These are phyloP conservation scores for Lycaena phlaeas DNA, from an alignment of 2,888 invertebrate genomes.

Conservation along the genomic window DNA sequence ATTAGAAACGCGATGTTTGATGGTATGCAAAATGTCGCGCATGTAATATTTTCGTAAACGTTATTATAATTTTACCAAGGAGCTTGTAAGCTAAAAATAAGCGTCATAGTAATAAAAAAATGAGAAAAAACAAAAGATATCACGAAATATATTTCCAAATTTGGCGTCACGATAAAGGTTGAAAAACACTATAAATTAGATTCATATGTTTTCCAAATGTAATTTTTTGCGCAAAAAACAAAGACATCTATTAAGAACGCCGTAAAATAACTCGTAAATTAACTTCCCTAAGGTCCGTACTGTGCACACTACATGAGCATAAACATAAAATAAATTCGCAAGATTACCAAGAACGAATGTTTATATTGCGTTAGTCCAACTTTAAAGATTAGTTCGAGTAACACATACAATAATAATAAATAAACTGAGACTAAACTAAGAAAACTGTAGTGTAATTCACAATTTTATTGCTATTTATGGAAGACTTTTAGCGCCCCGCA, in stretches of 20 bases:
- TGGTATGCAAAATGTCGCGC: too few relatives aligned
- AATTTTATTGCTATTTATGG: not conserved
- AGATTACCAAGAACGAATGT: slow-evolving; percentile 1
- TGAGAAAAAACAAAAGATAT: too few relatives aligned
- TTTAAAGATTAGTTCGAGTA: not conserved
- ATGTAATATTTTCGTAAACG: too few relatives aligned
- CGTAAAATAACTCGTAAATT: too few relatives aligned
- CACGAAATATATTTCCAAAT: not conserved
- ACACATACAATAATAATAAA: not conserved
- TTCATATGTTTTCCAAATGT: too few relatives aligned
- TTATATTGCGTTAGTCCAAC: not conserved
- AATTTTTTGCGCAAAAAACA: too few relatives aligned
- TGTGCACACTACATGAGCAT: not conserved
- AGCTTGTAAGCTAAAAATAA: too few relatives aligned
- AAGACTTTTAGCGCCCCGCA: too few relatives aligned
- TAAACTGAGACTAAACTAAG: not conserved
- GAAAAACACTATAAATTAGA: not conserved
- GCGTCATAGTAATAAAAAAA: too few relatives aligned
- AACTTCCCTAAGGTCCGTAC: not conserved
- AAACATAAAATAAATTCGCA: not conserved
- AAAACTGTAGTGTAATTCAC: not conserved
- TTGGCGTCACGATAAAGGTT: not conserved
- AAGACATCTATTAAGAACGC: too few relatives aligned
- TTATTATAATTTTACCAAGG: too few relatives aligned
- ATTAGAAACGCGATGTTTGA: too few relatives aligned